Evolutionary conservation across 2,113 vertebrate species (phyloP).

Genomic region (Sorex fumeus): DNA sequence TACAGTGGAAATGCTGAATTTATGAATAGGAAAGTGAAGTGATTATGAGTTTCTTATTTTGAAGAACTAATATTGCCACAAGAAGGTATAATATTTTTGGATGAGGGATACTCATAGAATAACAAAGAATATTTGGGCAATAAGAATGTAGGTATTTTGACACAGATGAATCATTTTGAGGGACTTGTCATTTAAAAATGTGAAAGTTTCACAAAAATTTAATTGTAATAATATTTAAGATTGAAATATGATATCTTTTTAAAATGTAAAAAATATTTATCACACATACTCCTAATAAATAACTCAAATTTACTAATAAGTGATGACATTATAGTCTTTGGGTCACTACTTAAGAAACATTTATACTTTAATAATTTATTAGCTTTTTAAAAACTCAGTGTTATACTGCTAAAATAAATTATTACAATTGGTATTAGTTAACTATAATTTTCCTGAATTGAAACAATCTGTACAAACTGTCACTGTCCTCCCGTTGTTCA

Average conservation of each 20-base stretch:
- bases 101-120: background rate
- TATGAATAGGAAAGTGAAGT: slow-evolving; percentile 28
- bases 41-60: background rate
- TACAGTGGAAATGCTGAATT: background rate
- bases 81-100: background rate
- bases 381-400: background rate
- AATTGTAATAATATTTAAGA: background rate
- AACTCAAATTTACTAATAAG: background rate
- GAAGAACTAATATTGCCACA: slow-evolving; percentile 39
- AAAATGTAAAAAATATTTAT: no score
- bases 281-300: no score
- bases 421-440: background rate
- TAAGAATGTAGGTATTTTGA: background rate
- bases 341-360: background rate
- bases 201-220: background rate
- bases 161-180: background rate
- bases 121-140: background rate
- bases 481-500: no score
- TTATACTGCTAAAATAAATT: background rate
- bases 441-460: slow-evolving; percentile 1
- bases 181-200: slow-evolving; percentile 12
- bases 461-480: background rate
- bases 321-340: background rate
- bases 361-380: background rate
- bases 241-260: no score